phyloP scores from a whole-genome alignment of 1,140 invertebrate species.

The Melanaphis sacchari region DNA sequence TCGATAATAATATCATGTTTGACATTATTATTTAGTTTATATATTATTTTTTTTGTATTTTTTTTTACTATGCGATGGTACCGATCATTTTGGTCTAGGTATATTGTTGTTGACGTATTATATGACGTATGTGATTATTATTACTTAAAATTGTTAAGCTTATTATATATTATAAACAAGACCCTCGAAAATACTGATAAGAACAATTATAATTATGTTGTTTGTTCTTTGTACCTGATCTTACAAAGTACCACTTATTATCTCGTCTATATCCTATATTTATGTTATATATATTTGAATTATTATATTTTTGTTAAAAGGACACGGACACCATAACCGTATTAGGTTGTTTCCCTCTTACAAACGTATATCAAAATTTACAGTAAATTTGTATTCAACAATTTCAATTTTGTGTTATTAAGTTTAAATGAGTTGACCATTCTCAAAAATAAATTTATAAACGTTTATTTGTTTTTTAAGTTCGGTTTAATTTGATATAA shows the following conservation, averaged over 20 bases:
- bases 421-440: not conserved
- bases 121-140: not conserved
- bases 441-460: no score
- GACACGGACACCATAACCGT: not conserved
- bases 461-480: no score
- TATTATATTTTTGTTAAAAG: not conserved
- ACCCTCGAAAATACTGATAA: not conserved
- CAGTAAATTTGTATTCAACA: not conserved
- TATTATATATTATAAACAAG: not conserved
- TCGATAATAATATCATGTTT: not conserved
- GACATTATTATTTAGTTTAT: not conserved
- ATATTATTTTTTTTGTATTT: not conserved
- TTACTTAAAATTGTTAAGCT: not conserved
- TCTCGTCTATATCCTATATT: not conserved
- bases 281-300: not conserved
- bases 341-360: not conserved
- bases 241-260: not conserved
- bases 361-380: not conserved
- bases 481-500: no score
- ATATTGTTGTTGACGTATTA: not conserved
- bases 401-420: no score
- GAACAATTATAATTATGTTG: not conserved
- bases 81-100: not conserved
- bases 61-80: not conserved
- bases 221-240: not conserved